phyloP scores from a whole-genome alignment of 2,113 vertebrate genomes.

The Erinaceus europaeus region DNA sequence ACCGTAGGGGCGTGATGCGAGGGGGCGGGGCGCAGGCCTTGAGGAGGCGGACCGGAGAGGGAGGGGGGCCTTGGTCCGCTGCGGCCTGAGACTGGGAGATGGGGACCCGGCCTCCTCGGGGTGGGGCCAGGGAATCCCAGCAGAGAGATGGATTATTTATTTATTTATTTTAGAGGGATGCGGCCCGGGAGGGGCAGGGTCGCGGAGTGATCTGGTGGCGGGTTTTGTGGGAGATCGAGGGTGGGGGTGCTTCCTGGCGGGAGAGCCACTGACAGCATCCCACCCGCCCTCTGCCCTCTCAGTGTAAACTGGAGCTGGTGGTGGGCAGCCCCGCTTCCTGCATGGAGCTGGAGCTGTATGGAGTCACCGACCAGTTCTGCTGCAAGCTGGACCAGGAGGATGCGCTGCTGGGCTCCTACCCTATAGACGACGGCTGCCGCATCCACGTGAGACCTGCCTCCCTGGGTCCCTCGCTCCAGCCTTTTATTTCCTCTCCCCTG shows the following conservation, averaged over 20 bases:
- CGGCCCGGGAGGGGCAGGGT: not conserved
- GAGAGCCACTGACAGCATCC: not conserved
- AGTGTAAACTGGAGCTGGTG: slow-evolving; percentile 91
- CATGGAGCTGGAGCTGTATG: slow-evolving; percentile 91
- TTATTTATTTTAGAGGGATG: too few species aligned
- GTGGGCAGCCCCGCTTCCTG: slow-evolving; percentile 84
- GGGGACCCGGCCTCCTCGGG: too few species aligned
- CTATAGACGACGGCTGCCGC: slow-evolving; percentile 89
- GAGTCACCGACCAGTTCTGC: slow-evolving; percentile 82
- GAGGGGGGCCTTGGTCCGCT: not conserved
- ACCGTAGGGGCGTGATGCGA: slow-evolving; percentile 8
- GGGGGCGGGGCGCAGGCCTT: not conserved
- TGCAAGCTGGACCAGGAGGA: slow-evolving; percentile 89
- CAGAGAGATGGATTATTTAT: not conserved
- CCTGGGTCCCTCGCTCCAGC: not conserved
- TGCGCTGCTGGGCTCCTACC: slow-evolving; percentile 90
- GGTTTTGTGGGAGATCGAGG: not conserved
- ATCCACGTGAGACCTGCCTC: slow-evolving; percentile 86
- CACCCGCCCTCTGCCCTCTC: not conserved
- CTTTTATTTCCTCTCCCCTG: not conserved
- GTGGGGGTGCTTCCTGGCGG: not conserved
- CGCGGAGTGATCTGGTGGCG: too few species aligned
- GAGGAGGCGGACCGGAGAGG: not conserved
- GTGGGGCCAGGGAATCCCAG: not conserved
- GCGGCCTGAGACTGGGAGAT: not conserved